phyloP scores from a whole-genome alignment of 1,140 invertebrate genomes.

The Acromyrmex heyeri region DNA sequence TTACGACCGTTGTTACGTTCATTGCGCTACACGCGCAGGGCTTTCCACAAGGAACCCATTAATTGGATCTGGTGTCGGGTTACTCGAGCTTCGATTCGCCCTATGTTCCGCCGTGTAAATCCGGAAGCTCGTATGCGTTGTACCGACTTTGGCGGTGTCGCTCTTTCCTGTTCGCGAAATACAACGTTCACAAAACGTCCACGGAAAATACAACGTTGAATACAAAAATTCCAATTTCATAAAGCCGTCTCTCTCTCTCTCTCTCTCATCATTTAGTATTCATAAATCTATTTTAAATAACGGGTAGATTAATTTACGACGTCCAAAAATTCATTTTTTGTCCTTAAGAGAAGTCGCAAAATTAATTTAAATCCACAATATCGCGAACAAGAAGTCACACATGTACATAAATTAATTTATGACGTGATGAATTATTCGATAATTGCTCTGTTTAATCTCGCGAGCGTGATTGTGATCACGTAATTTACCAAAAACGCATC shows the following conservation, averaged over 20 bases:
- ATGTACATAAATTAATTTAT: neutral
- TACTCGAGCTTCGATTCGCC: conserved; percentile 68
- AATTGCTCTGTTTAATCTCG: conserved; percentile 19
- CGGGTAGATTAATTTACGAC: neutral
- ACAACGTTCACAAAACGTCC: neutral
- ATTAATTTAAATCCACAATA: neutral
- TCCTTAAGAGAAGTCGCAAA: neutral
- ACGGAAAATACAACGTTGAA: neutral
- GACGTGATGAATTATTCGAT: conserved; percentile 13
- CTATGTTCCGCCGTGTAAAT: conserved; percentile 58
- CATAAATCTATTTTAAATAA: neutral
- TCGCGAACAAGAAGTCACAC: neutral
- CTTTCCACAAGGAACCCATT: conserved; percentile 72
- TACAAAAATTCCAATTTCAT: neutral
- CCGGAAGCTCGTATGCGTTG: conserved; percentile 57
- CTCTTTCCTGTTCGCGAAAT: conserved; percentile 16
- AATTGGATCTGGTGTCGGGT: conserved; percentile 77
- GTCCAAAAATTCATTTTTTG: neutral
- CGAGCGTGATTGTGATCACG: neutral
- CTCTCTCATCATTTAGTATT: neutral
- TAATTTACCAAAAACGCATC: conserved; percentile 15
- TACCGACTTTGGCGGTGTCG: conserved; percentile 4
- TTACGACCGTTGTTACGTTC: conserved; percentile 73
- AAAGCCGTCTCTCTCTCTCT: too few relatives aligned
- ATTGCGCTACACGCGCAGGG: conserved; percentile 53